Conservation (phyloP, 2,888 invertebrate species). For the Orthonychiurus folsomi region DNA sequence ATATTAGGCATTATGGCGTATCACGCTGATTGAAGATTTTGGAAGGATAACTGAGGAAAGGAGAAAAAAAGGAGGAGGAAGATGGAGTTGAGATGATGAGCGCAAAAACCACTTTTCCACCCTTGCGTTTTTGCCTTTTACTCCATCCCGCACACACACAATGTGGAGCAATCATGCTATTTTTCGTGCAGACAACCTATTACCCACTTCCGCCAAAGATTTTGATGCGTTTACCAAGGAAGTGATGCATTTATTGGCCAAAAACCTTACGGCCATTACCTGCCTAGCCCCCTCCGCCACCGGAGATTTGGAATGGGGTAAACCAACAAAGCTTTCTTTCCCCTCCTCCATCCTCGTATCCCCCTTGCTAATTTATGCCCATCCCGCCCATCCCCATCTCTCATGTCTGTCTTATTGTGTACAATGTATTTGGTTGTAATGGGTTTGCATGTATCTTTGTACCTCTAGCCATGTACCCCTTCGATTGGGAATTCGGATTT, state of each 20-base stretch:
- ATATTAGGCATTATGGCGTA: constrained; percentile 23
- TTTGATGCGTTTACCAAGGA: constrained; percentile 41
- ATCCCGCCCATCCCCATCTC: neutral
- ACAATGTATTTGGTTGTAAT: constrained; percentile 8
- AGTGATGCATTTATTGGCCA: constrained; percentile 41
- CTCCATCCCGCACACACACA: too few relatives aligned
- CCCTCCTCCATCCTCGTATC: too few relatives aligned
- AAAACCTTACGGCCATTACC: too few relatives aligned
- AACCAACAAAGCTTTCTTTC: constrained; percentile 1
- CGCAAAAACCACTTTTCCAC: constrained; percentile 34
- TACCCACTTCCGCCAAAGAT: constrained; percentile 41
- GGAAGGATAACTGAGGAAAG: constrained; percentile 29
- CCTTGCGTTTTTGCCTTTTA: constrained; percentile 29
- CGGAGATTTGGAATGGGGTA: too few relatives aligned
- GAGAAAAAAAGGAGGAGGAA: constrained; percentile 19
- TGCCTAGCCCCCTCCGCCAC: too few relatives aligned
- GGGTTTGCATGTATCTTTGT: too few relatives aligned
- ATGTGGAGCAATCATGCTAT: constrained; percentile 41
- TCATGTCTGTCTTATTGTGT: constrained; percentile 1
- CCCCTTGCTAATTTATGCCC: neutral
- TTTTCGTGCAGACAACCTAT: constrained; percentile 40
- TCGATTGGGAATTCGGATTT: too few relatives aligned
- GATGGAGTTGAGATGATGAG: constrained; percentile 31
- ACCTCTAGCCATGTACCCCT: too few relatives aligned
- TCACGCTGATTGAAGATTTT: constrained; percentile 38